Evolutionary conservation across 1,140 invertebrate genomes (phyloP).

Genomic region (Oncopeltus fasciatus): DNA sequence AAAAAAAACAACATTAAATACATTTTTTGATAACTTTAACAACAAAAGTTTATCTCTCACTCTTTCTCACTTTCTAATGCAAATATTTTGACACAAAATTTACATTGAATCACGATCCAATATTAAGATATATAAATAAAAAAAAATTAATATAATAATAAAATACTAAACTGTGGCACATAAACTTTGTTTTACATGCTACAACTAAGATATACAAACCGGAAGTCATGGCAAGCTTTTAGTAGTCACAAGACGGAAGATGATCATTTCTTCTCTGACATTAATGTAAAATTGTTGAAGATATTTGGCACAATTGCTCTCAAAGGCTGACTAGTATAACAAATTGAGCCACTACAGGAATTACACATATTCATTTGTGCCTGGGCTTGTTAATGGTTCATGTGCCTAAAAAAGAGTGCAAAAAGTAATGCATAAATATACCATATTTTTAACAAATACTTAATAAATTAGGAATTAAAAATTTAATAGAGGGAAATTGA

Average conservation of each 20-base stretch:
- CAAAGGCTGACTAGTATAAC: constrained; percentile 11
- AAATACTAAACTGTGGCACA: no score
- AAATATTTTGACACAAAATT: no score
- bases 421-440: background rate
- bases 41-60: no score
- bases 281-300: background rate
- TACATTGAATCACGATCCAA: no score
- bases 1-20: no score
- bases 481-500: no score
- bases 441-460: no score
- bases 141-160: no score
- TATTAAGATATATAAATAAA: no score
- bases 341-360: background rate
- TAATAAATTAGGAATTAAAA: no score
- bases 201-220: background rate
- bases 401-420: constrained; percentile 44
- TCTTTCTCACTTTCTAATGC: no score
- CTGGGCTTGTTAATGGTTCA: constrained; percentile 53
- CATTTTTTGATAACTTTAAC: no score
- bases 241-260: constrained; percentile 3
- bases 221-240: constrained; percentile 7
- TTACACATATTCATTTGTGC: constrained; percentile 54
- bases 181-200: background rate
- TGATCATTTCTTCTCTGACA: background rate
- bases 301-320: constrained; percentile 13